phyloP scores from a whole-genome alignment of 2,113 vertebrate species.

The Pygoscelis antarcticus region DNA sequence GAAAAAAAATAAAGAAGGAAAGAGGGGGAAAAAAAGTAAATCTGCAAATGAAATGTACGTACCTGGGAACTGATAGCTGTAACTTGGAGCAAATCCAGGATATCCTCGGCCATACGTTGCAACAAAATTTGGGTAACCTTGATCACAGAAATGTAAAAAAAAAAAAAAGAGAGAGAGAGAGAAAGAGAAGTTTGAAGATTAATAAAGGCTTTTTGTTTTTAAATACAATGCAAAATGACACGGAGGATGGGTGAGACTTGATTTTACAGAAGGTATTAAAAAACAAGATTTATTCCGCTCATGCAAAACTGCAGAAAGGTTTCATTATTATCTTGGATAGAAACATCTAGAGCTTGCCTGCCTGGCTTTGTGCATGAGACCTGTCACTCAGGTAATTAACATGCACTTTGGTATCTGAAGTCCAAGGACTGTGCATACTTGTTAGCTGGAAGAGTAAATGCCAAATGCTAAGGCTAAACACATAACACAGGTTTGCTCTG shows the following conservation, averaged over 20 bases:
- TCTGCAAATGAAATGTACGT: slow-evolving; percentile 60
- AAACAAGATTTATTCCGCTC: neutral
- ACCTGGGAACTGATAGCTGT: slow-evolving; percentile 99
- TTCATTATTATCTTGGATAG: neutral
- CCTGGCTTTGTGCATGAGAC: neutral
- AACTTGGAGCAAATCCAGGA: slow-evolving; percentile 97
- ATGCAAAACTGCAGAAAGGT: neutral
- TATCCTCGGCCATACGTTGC: slow-evolving; percentile 98
- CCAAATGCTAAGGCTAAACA: slow-evolving; percentile 73
- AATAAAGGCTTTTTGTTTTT: neutral
- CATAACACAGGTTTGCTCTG: slow-evolving; percentile 71
- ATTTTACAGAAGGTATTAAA: neutral
- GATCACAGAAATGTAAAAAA: slow-evolving; percentile 37
- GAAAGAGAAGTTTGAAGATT: slow-evolving; percentile 22
- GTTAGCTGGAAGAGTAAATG: slow-evolving; percentile 80
- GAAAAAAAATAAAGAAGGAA: neutral
- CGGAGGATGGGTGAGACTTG: neutral
- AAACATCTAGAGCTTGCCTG: neutral
- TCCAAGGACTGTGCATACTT: slow-evolving; percentile 67
- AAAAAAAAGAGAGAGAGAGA: slow-evolving; percentile 25
- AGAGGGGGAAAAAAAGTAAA: neutral
- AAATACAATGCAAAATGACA: neutral
- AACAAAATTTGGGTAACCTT: slow-evolving; percentile 99
- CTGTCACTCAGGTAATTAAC: slow-evolving; percentile 69
- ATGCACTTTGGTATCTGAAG: slow-evolving; percentile 61